Evolutionary conservation across 2,113 vertebrate genomes (phyloP), one percentile per base, ranked within the genome.

Genomic region (Pavo muticus): DNA sequence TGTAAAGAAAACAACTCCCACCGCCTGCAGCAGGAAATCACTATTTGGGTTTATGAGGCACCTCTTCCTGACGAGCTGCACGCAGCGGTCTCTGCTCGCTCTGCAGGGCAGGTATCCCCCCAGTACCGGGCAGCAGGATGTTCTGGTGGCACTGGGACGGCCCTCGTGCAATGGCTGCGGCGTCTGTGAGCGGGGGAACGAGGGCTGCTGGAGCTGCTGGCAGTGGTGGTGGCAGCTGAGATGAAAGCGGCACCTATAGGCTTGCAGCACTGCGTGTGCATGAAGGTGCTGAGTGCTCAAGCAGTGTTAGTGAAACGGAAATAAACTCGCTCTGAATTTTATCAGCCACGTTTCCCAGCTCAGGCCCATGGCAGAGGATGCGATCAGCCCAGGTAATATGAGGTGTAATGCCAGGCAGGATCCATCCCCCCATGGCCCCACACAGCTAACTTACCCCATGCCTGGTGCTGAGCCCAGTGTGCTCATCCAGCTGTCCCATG

Each of bases 11-110:
- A 97, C 97, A 98, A 92, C 93, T 93, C 67, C 50, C 90, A 88
- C 84, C 54, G 82, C 68, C 86, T 87, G 87, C 93, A 95, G 97
- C 98, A 98, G 98, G 98, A 98, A 98, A 97, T 96, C 84, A 29
- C 93, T 98, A 75, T 98, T 98, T 98, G 98, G 97, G 93, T 97
- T 97, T 97, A 98, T 92, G 94, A 97, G 98, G 97, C 68, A 67
- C 98, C 98, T 97, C 97, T 98, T 98, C 98, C 98, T 98, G 93
- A 96, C 18, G 39, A 30, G 86, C 96, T 16, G 77, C 60, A 14
- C 16, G 87, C 80, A 85, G 78, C 80, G 30, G 47, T 7, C 52
- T 86, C 74, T 42, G 93, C 89, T 45, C 10, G 74, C 81, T 81
- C 81, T 44, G 73, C 40, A 12, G 19, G 29, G 78, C 65, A 47